Evolutionary conservation across 2,888 invertebrate genomes (phyloP).

Genomic region (Tipula confusa): DNA sequence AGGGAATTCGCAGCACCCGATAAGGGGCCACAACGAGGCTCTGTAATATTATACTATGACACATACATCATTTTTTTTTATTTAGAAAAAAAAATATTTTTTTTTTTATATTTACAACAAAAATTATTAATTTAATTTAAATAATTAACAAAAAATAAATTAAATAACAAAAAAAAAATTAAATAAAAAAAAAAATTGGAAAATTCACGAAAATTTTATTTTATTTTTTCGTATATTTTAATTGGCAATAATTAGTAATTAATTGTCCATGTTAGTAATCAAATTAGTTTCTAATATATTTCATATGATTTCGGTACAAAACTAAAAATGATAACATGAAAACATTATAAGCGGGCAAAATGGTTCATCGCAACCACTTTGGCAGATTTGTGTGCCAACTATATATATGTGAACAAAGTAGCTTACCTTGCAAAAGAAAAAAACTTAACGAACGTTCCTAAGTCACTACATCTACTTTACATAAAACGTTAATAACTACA

Average conservation of each 20-base stretch:
- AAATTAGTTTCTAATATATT: not conserved
- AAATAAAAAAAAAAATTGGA: not conserved
- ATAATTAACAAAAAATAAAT: constrained; percentile 29
- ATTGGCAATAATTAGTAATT: not conserved
- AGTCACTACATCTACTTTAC: no score
- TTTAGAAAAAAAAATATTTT: not conserved
- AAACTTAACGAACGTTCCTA: no score
- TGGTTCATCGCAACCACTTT: no score
- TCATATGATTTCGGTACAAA: not conserved
- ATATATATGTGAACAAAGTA: not conserved
- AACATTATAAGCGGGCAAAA: not conserved
- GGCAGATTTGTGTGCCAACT: not conserved
- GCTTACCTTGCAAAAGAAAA: not conserved
- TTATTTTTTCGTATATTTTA: not conserved
- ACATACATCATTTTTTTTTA: constrained; percentile 30
- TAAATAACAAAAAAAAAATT: not conserved
- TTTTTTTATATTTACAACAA: constrained; percentile 50
- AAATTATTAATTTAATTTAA: not conserved
- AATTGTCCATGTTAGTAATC: not conserved
- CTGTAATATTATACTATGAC: constrained; percentile 48
- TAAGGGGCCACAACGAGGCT: constrained; percentile 68
- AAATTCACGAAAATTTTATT: not conserved
- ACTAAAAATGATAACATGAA: not conserved
- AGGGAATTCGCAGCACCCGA: constrained; percentile 52
- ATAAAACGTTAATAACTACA: no score